phyloP scores from a whole-genome alignment of 2,888 invertebrate species.

The Drepana falcataria region DNA sequence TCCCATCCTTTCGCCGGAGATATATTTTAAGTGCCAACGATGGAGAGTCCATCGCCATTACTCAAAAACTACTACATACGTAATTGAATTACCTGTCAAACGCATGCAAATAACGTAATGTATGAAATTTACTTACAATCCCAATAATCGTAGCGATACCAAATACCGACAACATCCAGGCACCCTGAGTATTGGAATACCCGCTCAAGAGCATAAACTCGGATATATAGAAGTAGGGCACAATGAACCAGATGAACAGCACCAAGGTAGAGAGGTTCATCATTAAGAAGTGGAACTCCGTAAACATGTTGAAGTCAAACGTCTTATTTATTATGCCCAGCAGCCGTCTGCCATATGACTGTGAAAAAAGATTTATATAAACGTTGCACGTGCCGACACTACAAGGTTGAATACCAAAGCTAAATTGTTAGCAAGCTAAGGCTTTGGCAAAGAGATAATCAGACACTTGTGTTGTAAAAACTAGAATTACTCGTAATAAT shows the following conservation, averaged over 20 bases:
- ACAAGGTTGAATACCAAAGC: no score
- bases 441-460: no score
- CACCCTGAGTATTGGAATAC: slow-evolving; percentile 83
- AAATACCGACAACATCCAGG: slow-evolving; percentile 89
- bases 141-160: slow-evolving; percentile 94
- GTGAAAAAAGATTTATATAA: slow-evolving; percentile 34
- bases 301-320: slow-evolving; percentile 90
- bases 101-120: no score
- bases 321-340: slow-evolving; percentile 83
- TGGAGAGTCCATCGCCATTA: no score
- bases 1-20: no score
- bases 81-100: no score
- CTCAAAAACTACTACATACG: no score
- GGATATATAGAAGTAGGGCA: slow-evolving; percentile 95
- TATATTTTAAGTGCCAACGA: no score
- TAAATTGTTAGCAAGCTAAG: no score
- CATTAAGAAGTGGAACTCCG: slow-evolving; percentile 88
- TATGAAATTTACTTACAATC: slow-evolving; percentile 79
- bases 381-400: no score
- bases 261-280: slow-evolving; percentile 94
- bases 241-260: slow-evolving; percentile 95
- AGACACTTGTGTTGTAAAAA: no score
- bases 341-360: slow-evolving; percentile 86
- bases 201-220: slow-evolving; percentile 83
- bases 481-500: no score